Percentiles rank a stretch among this genome's conserved stretches.
These are phyloP conservation scores for Drosophila dives DNA, from an alignment of 2,888 invertebrate species.

Conservation along the genomic window DNA sequence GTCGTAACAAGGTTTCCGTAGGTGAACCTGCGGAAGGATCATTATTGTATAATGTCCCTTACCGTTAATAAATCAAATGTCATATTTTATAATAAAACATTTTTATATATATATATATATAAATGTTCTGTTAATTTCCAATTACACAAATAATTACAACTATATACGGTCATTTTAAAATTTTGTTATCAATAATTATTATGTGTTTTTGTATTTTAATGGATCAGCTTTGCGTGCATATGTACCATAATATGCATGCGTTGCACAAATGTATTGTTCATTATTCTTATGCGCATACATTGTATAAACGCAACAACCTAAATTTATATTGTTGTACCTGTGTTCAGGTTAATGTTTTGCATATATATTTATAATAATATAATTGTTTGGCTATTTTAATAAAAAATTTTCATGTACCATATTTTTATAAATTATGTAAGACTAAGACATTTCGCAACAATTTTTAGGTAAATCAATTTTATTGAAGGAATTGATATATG, in stretches of 20 bases:
- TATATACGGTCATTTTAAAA: not conserved
- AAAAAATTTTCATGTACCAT: not conserved
- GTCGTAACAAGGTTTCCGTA: too few species aligned
- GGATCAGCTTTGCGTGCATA: constrained; percentile 6
- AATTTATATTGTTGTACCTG: constrained; percentile 29
- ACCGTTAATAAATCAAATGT: too few species aligned
- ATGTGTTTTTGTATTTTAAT: not conserved
- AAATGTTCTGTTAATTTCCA: not conserved
- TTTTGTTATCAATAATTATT: not conserved
- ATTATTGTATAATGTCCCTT: too few species aligned
- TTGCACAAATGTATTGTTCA: constrained; percentile 32
- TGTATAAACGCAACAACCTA: constrained; percentile 34
- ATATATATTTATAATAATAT: constrained; percentile 19
- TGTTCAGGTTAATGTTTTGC: constrained; percentile 29
- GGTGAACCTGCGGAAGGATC: too few species aligned
- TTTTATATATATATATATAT: not conserved
- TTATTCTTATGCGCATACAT: constrained; percentile 30
- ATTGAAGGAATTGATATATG: constrained; percentile 53
- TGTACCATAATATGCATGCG: constrained; percentile 31
- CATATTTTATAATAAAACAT: not conserved
- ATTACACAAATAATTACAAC: not conserved
- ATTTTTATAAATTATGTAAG: constrained; percentile 17
- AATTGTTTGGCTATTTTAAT: not conserved
- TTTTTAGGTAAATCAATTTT: constrained; percentile 30
- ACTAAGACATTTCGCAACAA: constrained; percentile 38